phyloP scores from a whole-genome alignment of 2,888 invertebrate genomes.

The Eilema sororculum region DNA sequence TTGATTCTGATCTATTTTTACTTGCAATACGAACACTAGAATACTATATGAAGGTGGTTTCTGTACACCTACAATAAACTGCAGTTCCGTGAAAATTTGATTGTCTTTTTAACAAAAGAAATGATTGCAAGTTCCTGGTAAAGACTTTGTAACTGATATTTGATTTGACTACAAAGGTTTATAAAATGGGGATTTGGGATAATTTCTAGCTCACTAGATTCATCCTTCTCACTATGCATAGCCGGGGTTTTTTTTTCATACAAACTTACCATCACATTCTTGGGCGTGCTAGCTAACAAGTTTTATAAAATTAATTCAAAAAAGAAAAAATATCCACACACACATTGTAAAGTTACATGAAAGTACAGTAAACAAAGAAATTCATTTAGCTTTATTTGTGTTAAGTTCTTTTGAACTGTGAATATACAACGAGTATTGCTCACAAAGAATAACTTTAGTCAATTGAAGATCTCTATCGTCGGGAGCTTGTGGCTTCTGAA shows the following conservation, averaged over 20 bases:
- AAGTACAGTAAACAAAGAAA: neutral
- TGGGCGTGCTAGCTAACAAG: too few species aligned
- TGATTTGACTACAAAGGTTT: neutral
- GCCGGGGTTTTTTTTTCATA: too few species aligned
- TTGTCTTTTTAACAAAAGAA: neutral
- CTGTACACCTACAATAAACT: neutral
- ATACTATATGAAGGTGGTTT: neutral
- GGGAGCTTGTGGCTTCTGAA: slow-evolving; percentile 27
- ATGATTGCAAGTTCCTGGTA: too few species aligned
- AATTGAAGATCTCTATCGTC: slow-evolving; percentile 42
- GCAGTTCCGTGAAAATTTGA: neutral
- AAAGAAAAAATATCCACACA: neutral
- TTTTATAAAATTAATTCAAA: too few species aligned
- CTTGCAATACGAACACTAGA: slow-evolving; percentile 23
- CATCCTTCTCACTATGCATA: too few species aligned
- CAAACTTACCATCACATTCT: too few species aligned
- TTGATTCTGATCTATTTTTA: slow-evolving; percentile 51
- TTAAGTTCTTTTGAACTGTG: neutral
- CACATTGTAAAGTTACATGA: neutral
- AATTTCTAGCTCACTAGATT: too few species aligned
- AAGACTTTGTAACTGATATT: neutral
- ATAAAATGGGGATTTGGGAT: too few species aligned
- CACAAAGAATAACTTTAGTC: slow-evolving; percentile 35
- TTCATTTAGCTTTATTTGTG: neutral
- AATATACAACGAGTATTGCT: neutral